Percentiles rank a stretch among this genome's conserved stretches.
Evolutionary conservation across 1,140 invertebrate species (phyloP).

Genomic region (Drosophila funebris): DNA sequence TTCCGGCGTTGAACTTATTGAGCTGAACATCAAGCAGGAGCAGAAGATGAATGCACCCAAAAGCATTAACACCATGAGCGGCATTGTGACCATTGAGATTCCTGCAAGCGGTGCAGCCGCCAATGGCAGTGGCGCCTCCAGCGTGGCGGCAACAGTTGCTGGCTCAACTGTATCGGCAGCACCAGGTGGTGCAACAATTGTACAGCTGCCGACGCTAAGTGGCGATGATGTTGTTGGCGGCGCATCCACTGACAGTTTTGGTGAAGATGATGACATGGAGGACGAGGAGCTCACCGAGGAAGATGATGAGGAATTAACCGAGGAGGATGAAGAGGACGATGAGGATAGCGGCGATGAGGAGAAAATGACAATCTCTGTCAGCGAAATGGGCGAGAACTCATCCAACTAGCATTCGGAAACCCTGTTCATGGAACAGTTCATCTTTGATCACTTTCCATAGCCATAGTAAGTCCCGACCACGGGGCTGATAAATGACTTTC

Average conservation of each 20-base stretch:
- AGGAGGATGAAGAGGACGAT: slow-evolving; percentile 81
- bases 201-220: slow-evolving; percentile 45
- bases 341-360: slow-evolving; percentile 87
- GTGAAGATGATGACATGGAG: slow-evolving; percentile 85
- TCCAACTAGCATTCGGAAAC: slow-evolving; percentile 83
- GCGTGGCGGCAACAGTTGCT: slow-evolving; percentile 74
- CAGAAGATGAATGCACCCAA: slow-evolving; percentile 55
- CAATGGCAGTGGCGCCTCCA: slow-evolving; percentile 58
- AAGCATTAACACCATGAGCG: slow-evolving; percentile 71
- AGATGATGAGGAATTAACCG: slow-evolving; percentile 85
- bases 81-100: slow-evolving; percentile 73
- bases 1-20: slow-evolving; percentile 85
- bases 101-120: slow-evolving; percentile 28
- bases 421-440: slow-evolving; percentile 83
- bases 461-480: slow-evolving; percentile 28
- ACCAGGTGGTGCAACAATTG: slow-evolving; percentile 69
- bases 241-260: slow-evolving; percentile 83
- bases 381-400: slow-evolving; percentile 82
- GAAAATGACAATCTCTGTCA: slow-evolving; percentile 88
- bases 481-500: slow-evolving; percentile 1
- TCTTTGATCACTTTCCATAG: slow-evolving; percentile 77
- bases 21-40: slow-evolving; percentile 74
- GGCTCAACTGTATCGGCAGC: slow-evolving; percentile 71
- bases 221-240: slow-evolving; percentile 81
- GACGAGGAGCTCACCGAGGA: slow-evolving; percentile 75